Base-by-base conservation (phyloP, 2,888 invertebrate species). In the Leptothorax acervorum region DNA sequence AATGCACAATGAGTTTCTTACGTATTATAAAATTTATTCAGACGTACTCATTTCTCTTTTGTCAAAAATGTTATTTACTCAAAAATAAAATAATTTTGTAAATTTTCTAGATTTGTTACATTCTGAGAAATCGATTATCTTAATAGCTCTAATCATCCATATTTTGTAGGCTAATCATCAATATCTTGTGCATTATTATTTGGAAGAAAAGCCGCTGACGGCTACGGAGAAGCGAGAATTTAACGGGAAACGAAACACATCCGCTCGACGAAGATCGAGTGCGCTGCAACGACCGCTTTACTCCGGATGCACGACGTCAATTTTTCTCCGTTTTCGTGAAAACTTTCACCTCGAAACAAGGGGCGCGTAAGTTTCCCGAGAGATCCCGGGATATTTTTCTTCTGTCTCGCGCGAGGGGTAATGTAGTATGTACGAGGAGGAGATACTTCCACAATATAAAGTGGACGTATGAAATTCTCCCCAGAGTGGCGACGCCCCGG, bases 381-480 rank as follows among this genome's bases (percentile, higher is more conserved):
- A 73, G 65, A 74, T 55, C 74, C 66, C 42, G 60, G 70, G 83
- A 86, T 90, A 89, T 90, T 90, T 90, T 85, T 88, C 90, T 91
- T 86, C 71, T 65, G 83, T 79, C 84, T 79, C 63, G 75, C 60
- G 75, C 39, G 53, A 73, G 73, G 70, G 66, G 71, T 55, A 73
- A 57, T 55, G 81, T 71, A 71, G 66, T 73, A 53, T 68, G 76
- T 78, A 57, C 81, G 84, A 75, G 81, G 75, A 79, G 82, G 79
- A 84, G 84, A 87, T 86, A 86, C 90, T 86, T 82, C 68, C 81
- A 55, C 84, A 71, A 82, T 84, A 87, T 86, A 88, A 87, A 89
- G 86, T 89, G 86, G 89, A 86, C 85, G 87, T 87, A 91, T 89
- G 88, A 90, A 91, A 91, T 88, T 90, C 70, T 79, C 42, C 57